Evolutionary conservation across 2,888 invertebrate species (phyloP).

Genomic region (Mermis nigrescens): DNA sequence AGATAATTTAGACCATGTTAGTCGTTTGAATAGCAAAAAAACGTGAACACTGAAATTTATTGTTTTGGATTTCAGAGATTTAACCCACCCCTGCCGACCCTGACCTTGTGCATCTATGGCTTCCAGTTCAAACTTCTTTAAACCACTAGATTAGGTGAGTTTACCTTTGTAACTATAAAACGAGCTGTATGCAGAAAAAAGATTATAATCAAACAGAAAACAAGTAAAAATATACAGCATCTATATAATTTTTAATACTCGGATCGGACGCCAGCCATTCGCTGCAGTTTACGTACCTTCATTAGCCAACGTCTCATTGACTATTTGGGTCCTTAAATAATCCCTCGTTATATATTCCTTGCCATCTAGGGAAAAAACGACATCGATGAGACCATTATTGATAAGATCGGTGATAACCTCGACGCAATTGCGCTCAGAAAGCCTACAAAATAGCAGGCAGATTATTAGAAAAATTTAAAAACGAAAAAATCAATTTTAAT

Average conservation of each 20-base stretch:
- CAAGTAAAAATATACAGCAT: too few relatives aligned
- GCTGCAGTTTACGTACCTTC: constrained; percentile 39
- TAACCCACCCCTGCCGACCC: too few relatives aligned
- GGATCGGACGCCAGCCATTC: neutral
- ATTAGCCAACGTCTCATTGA: constrained; percentile 66
- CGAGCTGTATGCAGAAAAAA: too few relatives aligned
- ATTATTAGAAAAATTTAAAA: constrained; percentile 8
- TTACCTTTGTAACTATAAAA: too few relatives aligned
- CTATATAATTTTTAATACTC: neutral
- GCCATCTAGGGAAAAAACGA: constrained; percentile 84
- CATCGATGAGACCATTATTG: constrained; percentile 61
- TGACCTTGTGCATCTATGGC: too few relatives aligned
- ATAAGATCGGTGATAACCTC: constrained; percentile 76
- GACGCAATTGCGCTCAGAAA: constrained; percentile 87
- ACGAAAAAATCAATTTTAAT: neutral
- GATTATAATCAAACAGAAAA: too few relatives aligned
- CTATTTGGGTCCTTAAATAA: constrained; percentile 68
- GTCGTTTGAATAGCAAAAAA: too few relatives aligned
- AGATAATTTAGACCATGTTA: too few relatives aligned
- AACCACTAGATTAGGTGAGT: too few relatives aligned
- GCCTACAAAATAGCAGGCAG: constrained; percentile 41
- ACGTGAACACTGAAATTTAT: too few relatives aligned
- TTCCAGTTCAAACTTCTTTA: too few relatives aligned
- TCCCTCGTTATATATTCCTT: constrained; percentile 87
- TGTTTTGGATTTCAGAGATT: too few relatives aligned